These are phyloP conservation scores for Apamea epomidion DNA, from an alignment of 2,888 invertebrate species.

Conservation along the genomic window DNA sequence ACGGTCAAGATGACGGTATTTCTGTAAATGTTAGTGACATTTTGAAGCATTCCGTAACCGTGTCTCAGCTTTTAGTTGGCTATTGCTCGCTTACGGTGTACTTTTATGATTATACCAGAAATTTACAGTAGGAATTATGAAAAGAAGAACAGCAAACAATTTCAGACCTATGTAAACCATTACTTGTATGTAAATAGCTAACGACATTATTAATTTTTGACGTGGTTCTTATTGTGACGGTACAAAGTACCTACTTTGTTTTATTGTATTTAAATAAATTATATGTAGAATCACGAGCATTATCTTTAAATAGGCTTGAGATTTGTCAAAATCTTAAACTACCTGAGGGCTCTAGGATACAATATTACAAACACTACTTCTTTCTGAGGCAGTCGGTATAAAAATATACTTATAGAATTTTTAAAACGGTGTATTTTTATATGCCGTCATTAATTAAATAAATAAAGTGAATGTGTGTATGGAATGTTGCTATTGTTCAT, in stretches of 20 bases:
- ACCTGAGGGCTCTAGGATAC: neutral
- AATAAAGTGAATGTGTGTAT: neutral
- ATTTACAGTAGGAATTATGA: neutral
- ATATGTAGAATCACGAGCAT: neutral
- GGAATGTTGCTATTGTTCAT: constrained; percentile 19
- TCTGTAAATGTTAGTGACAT: neutral
- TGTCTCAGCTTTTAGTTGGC: neutral
- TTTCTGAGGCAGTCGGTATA: neutral
- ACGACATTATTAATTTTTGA: neutral
- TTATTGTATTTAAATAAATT: neutral
- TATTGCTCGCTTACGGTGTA: neutral
- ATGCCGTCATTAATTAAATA: constrained; percentile 4
- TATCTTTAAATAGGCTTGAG: neutral
- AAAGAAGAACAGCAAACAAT: neutral
- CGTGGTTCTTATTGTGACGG: neutral
- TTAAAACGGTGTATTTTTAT: neutral
- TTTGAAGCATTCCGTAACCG: neutral
- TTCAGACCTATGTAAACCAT: neutral
- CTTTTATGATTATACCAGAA: constrained; percentile 1
- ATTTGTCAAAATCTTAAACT: neutral
- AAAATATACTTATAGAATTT: neutral
- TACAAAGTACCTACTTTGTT: neutral
- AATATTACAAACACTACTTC: neutral
- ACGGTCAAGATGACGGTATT: neutral
- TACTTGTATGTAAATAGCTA: neutral